Conservation (phyloP, 1,140 invertebrate genomes). For the Fragariocoptes setiger region DNA sequence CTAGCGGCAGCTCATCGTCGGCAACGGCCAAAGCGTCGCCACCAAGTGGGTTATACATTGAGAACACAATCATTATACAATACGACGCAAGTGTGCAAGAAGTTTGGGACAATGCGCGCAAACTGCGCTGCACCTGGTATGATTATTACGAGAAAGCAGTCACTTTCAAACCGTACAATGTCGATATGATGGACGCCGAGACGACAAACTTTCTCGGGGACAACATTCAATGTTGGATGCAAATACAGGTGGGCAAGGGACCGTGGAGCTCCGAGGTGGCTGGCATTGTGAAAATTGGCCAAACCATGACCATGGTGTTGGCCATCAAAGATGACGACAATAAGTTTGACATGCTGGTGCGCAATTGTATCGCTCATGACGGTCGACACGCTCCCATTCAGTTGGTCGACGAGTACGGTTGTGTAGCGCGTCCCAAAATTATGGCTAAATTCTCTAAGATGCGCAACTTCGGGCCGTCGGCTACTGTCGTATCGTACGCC, state of each 20-base stretch:
- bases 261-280: conserved; percentile 82
- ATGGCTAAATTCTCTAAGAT: conserved; percentile 81
- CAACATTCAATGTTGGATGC: conserved; percentile 83
- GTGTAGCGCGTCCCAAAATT: conserved; percentile 56
- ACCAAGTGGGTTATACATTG: conserved; percentile 35
- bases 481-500: conserved; percentile 59
- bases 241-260: conserved; percentile 75
- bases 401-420: conserved; percentile 63
- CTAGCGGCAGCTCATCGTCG: background rate
- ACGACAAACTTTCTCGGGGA: conserved; percentile 76
- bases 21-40: background rate
- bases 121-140: conserved; percentile 66
- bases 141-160: conserved; percentile 79
- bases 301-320: conserved; percentile 85
- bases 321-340: conserved; percentile 81
- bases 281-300: conserved; percentile 68
- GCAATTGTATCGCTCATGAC: conserved; percentile 74
- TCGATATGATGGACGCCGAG: conserved; percentile 69
- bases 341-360: conserved; percentile 77
- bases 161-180: conserved; percentile 56
- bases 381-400: conserved; percentile 76
- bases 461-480: conserved; percentile 69
- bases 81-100: conserved; percentile 79
- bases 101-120: conserved; percentile 37
- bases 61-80: conserved; percentile 77